Base-by-base conservation (phyloP, 2,888 invertebrate species). In the Monopis laevigella region DNA sequence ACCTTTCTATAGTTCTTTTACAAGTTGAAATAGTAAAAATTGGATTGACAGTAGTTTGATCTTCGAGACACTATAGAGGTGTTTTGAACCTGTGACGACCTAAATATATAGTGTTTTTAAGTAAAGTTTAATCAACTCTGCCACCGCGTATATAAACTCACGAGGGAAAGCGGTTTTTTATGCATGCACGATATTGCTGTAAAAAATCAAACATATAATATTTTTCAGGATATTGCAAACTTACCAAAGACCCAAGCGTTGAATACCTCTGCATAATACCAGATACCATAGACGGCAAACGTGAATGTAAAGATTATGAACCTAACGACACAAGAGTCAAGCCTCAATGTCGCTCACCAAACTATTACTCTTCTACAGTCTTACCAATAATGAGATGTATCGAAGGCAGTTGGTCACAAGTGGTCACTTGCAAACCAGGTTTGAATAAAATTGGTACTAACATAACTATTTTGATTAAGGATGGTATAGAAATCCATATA, bases 391-490 rank as follows among this genome's bases (percentile, higher is more conserved):
- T 70, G 67, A 48, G 44, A 8, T 71, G 71, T 49, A 47, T 55
- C 17, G 56, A 59, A 1, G 65, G 62, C 10, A 55, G 46, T 27
- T 72, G 68, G 67, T 55, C 62, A 48, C 49, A 60, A 45, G 43
- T 51, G 4, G 57, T 64, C 2, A 48, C 44, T 2, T 72, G 71
- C 50, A 40, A 45, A 5, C 58, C 67, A 64, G 71, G 68, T 71
- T n/a, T n/a, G n/a, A n/a, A n/a, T 10, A 59, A 53, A 56, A 54
- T 54, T 34, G 66, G 63, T 12, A 63, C 58, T 16, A 65, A 66
- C 32, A 54, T 66, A 2, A 67, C 65, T 2, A 59, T 70, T 2
- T 17, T 66, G 0, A 46, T 69, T 8, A 62, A 57, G 39, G 64
- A 67, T 40, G 51, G 51, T 1, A 48, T 68, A 0, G 53, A 64